Evolutionary conservation across 2,113 vertebrate species (phyloP), one percentile per base, ranked within the genome.

Genomic region (Clupea harengus): DNA sequence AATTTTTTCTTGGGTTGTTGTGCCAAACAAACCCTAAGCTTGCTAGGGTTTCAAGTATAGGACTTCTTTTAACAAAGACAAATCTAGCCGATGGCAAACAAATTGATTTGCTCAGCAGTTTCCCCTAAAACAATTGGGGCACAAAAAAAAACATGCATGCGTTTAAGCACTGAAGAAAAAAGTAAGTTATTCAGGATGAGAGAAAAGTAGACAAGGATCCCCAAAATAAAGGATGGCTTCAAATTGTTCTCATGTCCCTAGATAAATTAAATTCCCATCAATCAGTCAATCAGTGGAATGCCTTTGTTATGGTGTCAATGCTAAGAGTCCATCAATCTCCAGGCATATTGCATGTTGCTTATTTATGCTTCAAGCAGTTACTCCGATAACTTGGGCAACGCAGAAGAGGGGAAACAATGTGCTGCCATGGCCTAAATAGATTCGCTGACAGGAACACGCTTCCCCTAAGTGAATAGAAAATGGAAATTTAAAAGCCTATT

Each of bases 401-500:
- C 64, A 32, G 64, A 25, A 9, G 7, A 28, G 9, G n/a, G 28
- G 10, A 32, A 64, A 22, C 17, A 18, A 60, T 20, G n/a, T 25
- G 32, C 10, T 32, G 28, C 28, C 72, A 78, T 15, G 72, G 72
- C 72, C 72, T 78, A 78, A 78, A 78, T 78, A 78, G 25, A 78
- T 78, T 78, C 9, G 4, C 32, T 78, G 72, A 78, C 72, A 78
- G 72, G 32, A 78, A 13, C 72, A 78, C 17, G 28, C 72, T 78
- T 78, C 28, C n/a, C 72, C 72, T 78, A 78, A 78, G 32, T 39
- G 72, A 78, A 78, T 10, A 39, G 72, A 78, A 78, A 78, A 78
- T 78, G 25, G 72, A 39, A 78, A 78, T 78, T 39, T 78, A 78
- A 78, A 39, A 39, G 72, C 72, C 72, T 78, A 78, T 78, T 78